Base-by-base conservation (phyloP, 2,113 vertebrate species). In the Rhabdomys dilectus region DNA sequence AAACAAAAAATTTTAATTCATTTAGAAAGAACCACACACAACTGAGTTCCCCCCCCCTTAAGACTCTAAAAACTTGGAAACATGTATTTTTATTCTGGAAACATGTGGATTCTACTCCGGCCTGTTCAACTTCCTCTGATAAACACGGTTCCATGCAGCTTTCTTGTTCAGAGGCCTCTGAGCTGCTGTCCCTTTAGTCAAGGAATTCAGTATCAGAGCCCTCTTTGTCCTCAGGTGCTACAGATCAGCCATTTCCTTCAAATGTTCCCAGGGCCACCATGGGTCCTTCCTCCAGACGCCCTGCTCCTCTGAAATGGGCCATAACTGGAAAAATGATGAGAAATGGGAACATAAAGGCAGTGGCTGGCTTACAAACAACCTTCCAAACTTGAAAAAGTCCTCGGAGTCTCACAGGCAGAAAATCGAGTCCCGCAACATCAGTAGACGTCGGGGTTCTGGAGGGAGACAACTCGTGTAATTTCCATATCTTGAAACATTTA, bases 401-500 rank as follows among this genome's bases (percentile, higher is more conserved):
- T 96, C n/a, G 5, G 93, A 84, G 96, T 91, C 94, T 94, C 87
- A 42, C 75, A 85, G 95, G 94, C 93, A 95, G 93, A 95, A 97
- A 95, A 95, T 78, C 39, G 34, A 96, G 96, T 96, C 96, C 96
- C 0, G 19, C 64, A 96, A 97, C 94, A 96, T 97, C 94, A 97
- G 97, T 95, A 93, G 92, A 88, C 42, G 0, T 64, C 34, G 77
- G 88, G 88, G 93, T 93, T 97, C 96, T 96, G 45, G 87, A 91
- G 97, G 95, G 98, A 97, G 89, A 81, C 78, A 88, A 91, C 95
- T 93, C 84, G 87, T 96, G 91, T 91, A 94, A 97, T 98, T 97
- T 98, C 97, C 96, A 98, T 98, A 95, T 98, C 97, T 97, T 97
- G 97, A 98, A 98, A 98, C 98, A 98, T 98, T 98, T 98, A 97